A percentile compares a stretch with the other conserved stretches of the same genome.
Conservation (phyloP, 2,888 invertebrate species). For the Pedicia rivosa region DNA sequence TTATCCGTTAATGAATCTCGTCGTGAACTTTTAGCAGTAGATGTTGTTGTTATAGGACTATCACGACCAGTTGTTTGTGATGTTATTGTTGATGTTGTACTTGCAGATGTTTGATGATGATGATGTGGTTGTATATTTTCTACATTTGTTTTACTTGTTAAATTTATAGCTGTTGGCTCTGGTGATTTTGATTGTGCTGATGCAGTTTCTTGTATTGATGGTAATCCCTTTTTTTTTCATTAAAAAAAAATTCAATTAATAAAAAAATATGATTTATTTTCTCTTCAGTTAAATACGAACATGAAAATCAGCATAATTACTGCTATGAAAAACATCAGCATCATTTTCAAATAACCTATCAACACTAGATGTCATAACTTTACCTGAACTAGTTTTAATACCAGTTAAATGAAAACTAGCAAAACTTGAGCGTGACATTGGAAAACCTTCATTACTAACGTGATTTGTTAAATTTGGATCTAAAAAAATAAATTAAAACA, state of each 20-base stretch:
- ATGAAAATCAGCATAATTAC: slow-evolving; percentile 43
- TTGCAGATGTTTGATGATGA: not conserved
- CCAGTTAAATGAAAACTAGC: slow-evolving; percentile 77
- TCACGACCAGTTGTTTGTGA: slow-evolving; percentile 40
- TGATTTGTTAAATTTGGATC: slow-evolving; percentile 40
- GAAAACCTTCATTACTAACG: slow-evolving; percentile 35
- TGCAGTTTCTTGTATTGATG: slow-evolving; percentile 38
- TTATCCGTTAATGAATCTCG: slow-evolving; percentile 44
- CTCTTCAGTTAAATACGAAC: slow-evolving; percentile 4
- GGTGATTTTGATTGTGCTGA: slow-evolving; percentile 13
- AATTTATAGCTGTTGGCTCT: slow-evolving; percentile 13
- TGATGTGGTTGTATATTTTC: not conserved
- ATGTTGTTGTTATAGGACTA: slow-evolving; percentile 42
- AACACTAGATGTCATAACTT: slow-evolving; percentile 79
- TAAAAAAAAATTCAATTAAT: not conserved
- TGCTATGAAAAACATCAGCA: slow-evolving; percentile 51
- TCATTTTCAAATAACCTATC: slow-evolving; percentile 62
- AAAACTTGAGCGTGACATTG: slow-evolving; percentile 64
- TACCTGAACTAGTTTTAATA: slow-evolving; percentile 56
- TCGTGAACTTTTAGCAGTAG: slow-evolving; percentile 52
- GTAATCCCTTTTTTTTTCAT: slow-evolving; percentile 34
- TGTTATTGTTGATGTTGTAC: slow-evolving; percentile 27
- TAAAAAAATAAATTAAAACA: slow-evolving; percentile 16
- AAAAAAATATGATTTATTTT: not conserved
- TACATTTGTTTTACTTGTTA: slow-evolving; percentile 18